Evolutionary conservation across 2,797 vertebrate genomes (phyloP).

Genomic region (Falco rusticolus): DNA sequence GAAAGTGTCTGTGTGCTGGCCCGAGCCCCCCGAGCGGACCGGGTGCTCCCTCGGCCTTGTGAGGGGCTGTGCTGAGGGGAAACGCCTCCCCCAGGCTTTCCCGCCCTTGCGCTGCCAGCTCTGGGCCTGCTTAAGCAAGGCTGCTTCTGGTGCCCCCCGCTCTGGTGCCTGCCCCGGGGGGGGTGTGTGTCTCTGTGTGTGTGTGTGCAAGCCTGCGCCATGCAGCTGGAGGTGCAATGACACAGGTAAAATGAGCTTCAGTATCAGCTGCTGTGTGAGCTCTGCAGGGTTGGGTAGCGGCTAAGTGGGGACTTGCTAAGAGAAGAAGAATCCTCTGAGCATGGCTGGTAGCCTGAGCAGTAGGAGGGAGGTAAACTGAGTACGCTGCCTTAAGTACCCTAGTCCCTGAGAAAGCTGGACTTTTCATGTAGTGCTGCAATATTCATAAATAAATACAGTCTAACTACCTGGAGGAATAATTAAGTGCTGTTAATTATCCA

Average conservation of each 20-base stretch:
- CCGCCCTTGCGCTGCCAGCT: fast-evolving
- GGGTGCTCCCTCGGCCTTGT: not conserved
- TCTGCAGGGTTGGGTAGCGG: not conserved
- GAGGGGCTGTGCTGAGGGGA: not conserved
- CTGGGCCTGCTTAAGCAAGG: not conserved
- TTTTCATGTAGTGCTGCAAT: not conserved
- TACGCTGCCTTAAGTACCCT: not conserved
- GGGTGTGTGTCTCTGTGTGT: no score
- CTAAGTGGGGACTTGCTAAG: not conserved
- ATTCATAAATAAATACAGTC: not conserved
- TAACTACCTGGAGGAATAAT: not conserved
- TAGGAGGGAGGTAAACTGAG: not conserved
- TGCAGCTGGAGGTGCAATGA: no score
- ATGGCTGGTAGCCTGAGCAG: not conserved
- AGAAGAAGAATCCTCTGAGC: not conserved
- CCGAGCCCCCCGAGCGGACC: not conserved
- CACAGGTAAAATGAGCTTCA: not conserved
- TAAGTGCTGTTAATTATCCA: not conserved
- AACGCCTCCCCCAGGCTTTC: not conserved
- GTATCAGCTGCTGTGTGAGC: not conserved
- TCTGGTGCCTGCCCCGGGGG: no score
- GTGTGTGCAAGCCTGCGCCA: not conserved
- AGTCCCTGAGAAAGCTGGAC: not conserved
- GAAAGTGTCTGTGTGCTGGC: not conserved
- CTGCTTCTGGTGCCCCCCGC: not conserved